Evolutionary conservation across 1,140 invertebrate genomes (phyloP), one percentile per base, ranked within the genome.

Genomic region (Stegodyphus dumicola): DNA sequence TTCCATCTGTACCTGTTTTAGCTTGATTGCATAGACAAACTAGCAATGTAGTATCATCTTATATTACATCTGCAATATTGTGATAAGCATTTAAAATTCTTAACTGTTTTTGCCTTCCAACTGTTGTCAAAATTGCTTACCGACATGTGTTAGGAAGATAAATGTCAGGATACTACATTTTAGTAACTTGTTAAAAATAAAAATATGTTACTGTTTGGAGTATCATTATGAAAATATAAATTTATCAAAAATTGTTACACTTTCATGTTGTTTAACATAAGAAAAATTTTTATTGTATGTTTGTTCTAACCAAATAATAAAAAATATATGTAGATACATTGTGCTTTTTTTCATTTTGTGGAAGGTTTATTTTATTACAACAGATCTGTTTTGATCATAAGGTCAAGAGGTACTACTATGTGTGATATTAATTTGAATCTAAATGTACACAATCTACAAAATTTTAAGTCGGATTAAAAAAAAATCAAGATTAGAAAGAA

Each of bases 221-320:
- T 11, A 33, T 33, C 33, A 33, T 49, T 15, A 13, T 52, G 52
- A 49, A 70, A 49, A 18, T 48, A 53, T 52, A 48, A n/a, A 70
- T 6, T 67, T 70, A 53, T 79, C 52, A 79, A 69, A 79, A 48
- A 33, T 53, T 79, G 77, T 79, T 79, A 70, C 77, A 51, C 49
- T 79, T 79, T 54, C 52, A 79, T 79, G 77, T 79, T 65, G 64
- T 18, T 33, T 77, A 51, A 52, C 48, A 17, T 53, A 11, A 54
- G 51, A 67, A 67, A 18, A 53, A 52, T 54, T 54, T 77, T 77
- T 79, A 79, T 79, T 65, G 77, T 69, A 70, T 54, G 56, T 79
- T 79, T 79, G 77, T 79, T 79, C 56, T 9, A 56, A 70, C 56
- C 33, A 56, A 79, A 70, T 70, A 79, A 67, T 17, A 77, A 11